Evolutionary conservation across 2,888 invertebrate genomes (phyloP), one percentile per base, ranked within the genome.

Genomic region (Aphrophora alni): DNA sequence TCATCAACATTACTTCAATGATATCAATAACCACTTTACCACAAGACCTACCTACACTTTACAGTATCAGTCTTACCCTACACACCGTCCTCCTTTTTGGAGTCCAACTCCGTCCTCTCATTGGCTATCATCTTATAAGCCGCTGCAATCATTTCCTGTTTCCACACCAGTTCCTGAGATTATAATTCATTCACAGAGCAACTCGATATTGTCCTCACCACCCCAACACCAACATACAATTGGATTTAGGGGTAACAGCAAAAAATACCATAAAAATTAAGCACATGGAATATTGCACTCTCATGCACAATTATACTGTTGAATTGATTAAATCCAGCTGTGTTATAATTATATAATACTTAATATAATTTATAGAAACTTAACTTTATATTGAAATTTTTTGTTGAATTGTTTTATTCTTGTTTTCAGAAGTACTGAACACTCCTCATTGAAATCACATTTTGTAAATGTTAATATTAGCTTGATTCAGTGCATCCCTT

Each of bases 21-120:
- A 80, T 79, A 77, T 77, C 17, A 78, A 51, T 27, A 38, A 75
- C 24, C 78, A 69, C 12, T 5, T 78, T 2, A 77, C 77, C 33
- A 69, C 74, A 27, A 38, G 74, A 14, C 80, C 78, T 77, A 82
- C 80, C 28, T 82, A 74, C 76, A 70, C 80, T 14, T n/a, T 33
- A 71, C 70, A 25, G 70, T 81, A 78, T 74, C 74, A 77, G 71
- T 69, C 26, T 21, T 75, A 73, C 75, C 68, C 69, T 28, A 28
- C 68, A 14, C 73, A 77, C 38, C 85, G 86, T 83, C 87, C 86
- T 10, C 84, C 85, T 69, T 80, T 83, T 86, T 79, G 86, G 38
- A 78, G 69, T 17, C 82, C 82, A 27, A 68, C 75, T n/a, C 87
- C 81, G 80, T 83, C 80, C 78, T 77, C 79, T 26, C 71, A 79